These are phyloP conservation scores for Eupithecia vulgata DNA, from an alignment of 2,888 invertebrate genomes.

Conservation along the genomic window DNA sequence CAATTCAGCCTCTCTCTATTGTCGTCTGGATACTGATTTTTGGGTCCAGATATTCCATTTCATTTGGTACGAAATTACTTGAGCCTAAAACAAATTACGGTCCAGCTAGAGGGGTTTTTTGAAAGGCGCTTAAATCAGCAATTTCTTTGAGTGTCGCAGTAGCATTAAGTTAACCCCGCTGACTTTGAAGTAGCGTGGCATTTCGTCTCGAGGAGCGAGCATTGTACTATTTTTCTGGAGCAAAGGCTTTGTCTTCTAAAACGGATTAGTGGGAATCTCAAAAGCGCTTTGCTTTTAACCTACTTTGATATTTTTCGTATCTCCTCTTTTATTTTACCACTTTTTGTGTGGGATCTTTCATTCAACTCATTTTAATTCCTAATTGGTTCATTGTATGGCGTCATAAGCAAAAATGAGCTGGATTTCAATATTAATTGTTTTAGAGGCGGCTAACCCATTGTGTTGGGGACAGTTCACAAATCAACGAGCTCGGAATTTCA, in stretches of 20 bases:
- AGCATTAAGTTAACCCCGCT: conserved; percentile 61
- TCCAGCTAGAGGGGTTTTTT: conserved; percentile 44
- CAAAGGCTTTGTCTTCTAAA: conserved; percentile 58
- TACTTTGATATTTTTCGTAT: conserved; percentile 31
- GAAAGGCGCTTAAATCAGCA: conserved; percentile 59
- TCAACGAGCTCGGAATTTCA: conserved; percentile 27
- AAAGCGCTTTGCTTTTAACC: conserved; percentile 38
- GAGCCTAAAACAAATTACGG: conserved; percentile 45
- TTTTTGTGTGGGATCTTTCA: conserved; percentile 20
- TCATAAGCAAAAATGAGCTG: conserved; percentile 25
- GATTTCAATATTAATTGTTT: conserved; percentile 30
- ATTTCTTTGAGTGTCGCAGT: conserved; percentile 65
- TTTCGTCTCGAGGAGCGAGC: conserved; percentile 59
- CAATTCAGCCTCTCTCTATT: conserved; percentile 49
- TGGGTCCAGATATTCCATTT: conserved; percentile 20
- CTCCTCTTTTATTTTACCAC: conserved; percentile 14
- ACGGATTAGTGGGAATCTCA: conserved; percentile 48
- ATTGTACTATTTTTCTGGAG: conserved; percentile 53
- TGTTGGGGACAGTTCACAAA: conserved; percentile 24
- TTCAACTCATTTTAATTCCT: conserved; percentile 28
- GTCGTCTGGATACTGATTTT: conserved; percentile 39
- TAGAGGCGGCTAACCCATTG: conserved; percentile 30
- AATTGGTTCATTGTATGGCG: conserved; percentile 24
- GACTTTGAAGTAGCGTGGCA: conserved; percentile 63
- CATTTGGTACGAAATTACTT: conserved; percentile 19